Evolutionary conservation across 2,113 vertebrate species (phyloP).

Genomic region (Naja naja): DNA sequence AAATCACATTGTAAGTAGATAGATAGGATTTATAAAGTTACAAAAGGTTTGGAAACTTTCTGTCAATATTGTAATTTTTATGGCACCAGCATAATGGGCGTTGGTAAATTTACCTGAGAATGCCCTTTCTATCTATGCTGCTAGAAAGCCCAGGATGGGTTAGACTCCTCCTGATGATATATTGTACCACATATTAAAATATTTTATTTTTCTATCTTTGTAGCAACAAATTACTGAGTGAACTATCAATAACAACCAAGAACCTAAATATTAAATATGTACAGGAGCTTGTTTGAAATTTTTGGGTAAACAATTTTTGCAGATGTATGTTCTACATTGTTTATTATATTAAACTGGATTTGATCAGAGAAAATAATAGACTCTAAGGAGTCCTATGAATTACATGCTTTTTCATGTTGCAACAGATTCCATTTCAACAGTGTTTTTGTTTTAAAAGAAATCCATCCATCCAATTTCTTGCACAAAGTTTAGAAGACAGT

Average conservation of each 20-base stretch:
- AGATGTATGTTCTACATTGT: neutral
- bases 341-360: neutral
- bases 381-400: neutral
- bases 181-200: neutral
- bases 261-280: neutral
- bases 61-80: neutral
- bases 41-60: neutral
- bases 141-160: no score
- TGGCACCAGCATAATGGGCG: neutral
- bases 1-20: neutral
- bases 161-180: neutral
- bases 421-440: neutral
- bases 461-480: neutral
- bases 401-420: neutral
- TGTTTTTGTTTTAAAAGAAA: neutral
- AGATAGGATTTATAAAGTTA: neutral
- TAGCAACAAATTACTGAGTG: neutral
- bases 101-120: no score
- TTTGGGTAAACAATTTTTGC: neutral
- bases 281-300: neutral
- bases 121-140: no score
- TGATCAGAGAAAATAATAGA: neutral
- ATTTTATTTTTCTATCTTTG: neutral
- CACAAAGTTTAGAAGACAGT: neutral
- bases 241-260: neutral